phyloP scores from a whole-genome alignment of 2,797 vertebrate genomes.

The Erpetoichthys calabaricus region DNA sequence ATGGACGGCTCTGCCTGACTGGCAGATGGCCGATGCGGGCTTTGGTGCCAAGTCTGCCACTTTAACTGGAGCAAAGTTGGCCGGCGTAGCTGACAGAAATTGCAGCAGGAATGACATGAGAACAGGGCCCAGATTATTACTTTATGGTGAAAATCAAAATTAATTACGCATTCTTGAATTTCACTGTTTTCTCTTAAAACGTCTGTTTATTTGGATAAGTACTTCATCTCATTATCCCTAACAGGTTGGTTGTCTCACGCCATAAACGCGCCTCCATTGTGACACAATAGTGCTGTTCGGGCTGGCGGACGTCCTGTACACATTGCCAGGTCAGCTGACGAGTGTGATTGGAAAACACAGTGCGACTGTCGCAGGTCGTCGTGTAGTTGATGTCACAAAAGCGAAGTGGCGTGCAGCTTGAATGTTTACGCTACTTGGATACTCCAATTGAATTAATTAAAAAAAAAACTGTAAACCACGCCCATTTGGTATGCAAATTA shows the following conservation, averaged over 20 bases:
- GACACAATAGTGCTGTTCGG: too few species aligned
- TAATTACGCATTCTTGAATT: slow-evolving; percentile 47
- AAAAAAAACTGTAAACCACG: too few species aligned
- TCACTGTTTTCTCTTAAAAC: slow-evolving; percentile 44
- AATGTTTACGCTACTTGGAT: too few species aligned
- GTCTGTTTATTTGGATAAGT: not conserved
- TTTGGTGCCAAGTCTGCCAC: slow-evolving; percentile 25
- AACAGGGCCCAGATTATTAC: slow-evolving; percentile 34
- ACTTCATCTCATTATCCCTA: not conserved
- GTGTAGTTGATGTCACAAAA: too few species aligned
- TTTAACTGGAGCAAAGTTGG: slow-evolving; percentile 24
- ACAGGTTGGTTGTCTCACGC: not conserved
- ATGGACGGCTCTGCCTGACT: slow-evolving; percentile 16
- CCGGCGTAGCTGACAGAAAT: slow-evolving; percentile 34
- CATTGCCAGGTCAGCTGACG: too few species aligned
- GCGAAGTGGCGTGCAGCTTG: too few species aligned
- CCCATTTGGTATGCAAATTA: too few species aligned
- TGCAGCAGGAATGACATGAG: slow-evolving; percentile 31
- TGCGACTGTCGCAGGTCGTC: too few species aligned
- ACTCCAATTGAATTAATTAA: too few species aligned
- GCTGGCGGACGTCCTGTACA: too few species aligned
- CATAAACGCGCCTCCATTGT: too few species aligned
- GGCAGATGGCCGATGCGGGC: slow-evolving; percentile 20
- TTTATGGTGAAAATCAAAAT: slow-evolving; percentile 39
- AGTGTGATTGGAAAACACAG: too few species aligned